Evolutionary conservation across 2,113 vertebrate species (phyloP), one percentile per base, ranked within the genome.

Genomic region (Tachycineta bicolor): DNA sequence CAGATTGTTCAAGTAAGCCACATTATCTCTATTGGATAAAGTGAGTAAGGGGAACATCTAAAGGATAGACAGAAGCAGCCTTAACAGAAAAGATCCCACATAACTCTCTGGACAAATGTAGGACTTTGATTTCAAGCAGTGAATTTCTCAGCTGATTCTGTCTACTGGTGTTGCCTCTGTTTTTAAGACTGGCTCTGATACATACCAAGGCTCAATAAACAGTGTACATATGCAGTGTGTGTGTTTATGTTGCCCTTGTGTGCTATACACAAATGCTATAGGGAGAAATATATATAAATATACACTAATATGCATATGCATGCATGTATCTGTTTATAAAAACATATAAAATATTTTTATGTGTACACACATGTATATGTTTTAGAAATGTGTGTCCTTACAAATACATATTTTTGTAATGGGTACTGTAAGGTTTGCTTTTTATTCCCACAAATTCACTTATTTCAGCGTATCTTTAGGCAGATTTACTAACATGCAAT

Each of bases 1-100:
- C 99, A 63, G 98, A 99, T 91, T 99, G 99, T 97, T 99, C 99
- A 93, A 99, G 99, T 99, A 98, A 97, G 99, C 96, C 65, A 44
- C 13, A 65, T 69, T 16, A 26, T 60, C 49, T 86, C 37, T 71
- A 19, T 44, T 74, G 47, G 24, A 77, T 25, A 67, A 71, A 53
- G 26, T 39, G 13, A 88, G 24, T 52, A 46, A 44, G n/a, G 31
- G 41, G 13, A 59, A 14, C 9, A 11, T 37, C 17, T 71, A 37
- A 62, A 73, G 25, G 11, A 22, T 24, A 41, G 16, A 6, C 22
- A 52, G 31, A 62, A 67, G 12, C 8, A 29, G 9, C 34, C 58
- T 41, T 47, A 49, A 44, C 9, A 53, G 39, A 67, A 74, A 87
- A 58, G 23, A 63, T 43, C 24, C 29, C 9, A 6, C 17, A 41